Base-by-base conservation (phyloP, 2,888 invertebrate genomes). In the Monopis laevigella region DNA sequence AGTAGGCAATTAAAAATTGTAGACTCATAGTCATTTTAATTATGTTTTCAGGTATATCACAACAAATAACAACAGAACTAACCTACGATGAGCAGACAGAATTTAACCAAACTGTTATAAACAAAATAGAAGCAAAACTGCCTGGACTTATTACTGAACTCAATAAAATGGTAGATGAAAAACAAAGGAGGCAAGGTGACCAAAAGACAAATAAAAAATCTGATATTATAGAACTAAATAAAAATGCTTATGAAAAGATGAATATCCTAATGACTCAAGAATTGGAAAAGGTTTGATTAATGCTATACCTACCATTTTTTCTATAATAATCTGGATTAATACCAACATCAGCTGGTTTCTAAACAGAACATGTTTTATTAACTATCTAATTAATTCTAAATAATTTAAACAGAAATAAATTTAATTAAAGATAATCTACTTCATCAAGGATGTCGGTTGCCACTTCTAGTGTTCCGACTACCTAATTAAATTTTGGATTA, bases 51-150 rank as follows among this genome's bases (percentile, higher is more conserved):
- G 81, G 81, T 11, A 59, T 77, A 24, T 60, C 73, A 58, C 64
- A 65, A 8, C 63, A 69, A 52, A 59, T 66, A n/a, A 43, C 65
- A 21, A 38, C 55, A 3, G 75, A 80, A 39, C 49, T 81, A 8
- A 62, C 67, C 41, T 81, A 64, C 51, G 74, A 77, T 34, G 81
- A 81, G 30, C 81, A 80, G 52, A 44, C 60, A 0, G 78, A 77
- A 50, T 55, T 81, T 1, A 80, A 78, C 45, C 64, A 70, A 43
- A 71, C 68, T 1, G 56, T 81, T 2, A 56, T 75, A 11, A 52
- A 64, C 1, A 70, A 63, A 45, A 75, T 80, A 41, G 64, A 74
- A 46, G 53, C 46, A 1, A 73, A 72, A 47, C 45, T 78, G 12
- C 74, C 78, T 4, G 45, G 48, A 17, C 61, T 63, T n/a, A 64